These are phyloP conservation scores for Gymnorhina tibicen DNA, from an alignment of 2,113 vertebrate species.

Conservation along the genomic window DNA sequence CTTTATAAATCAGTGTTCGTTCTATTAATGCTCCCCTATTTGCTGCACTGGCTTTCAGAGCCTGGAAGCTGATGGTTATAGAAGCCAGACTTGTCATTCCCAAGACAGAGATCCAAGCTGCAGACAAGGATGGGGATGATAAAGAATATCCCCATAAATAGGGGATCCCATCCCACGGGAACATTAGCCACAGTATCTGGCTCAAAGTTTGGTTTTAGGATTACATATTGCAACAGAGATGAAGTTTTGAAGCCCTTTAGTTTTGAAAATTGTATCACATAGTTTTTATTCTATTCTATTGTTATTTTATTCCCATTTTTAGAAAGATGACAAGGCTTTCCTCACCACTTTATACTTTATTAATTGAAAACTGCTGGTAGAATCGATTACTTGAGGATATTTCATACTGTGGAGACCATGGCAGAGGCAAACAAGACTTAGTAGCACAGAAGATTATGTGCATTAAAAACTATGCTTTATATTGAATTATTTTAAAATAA, in stretches of 20 bases:
- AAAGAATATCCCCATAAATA: neutral
- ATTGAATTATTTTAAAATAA: neutral
- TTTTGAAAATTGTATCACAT: neutral
- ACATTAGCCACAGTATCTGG: neutral
- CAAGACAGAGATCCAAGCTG: neutral
- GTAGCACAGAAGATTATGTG: neutral
- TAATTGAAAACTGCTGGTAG: neutral
- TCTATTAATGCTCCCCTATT: neutral
- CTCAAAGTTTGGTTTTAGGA: neutral
- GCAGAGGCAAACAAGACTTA: neutral
- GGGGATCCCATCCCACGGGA: fast-evolving
- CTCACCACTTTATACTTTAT: neutral
- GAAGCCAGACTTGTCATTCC: neutral
- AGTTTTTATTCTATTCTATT: neutral
- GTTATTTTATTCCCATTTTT: neutral
- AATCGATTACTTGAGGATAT: neutral
- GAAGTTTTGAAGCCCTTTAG: neutral
- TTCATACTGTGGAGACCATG: neutral
- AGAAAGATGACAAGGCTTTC: neutral
- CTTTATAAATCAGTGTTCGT: neutral
- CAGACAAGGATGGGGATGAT: fast-evolving
- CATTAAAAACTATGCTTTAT: neutral
- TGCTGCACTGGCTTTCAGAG: neutral
- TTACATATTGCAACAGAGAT: neutral
- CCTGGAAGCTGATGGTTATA: neutral